phyloP scores from a whole-genome alignment of 2,888 invertebrate species.

The Ectemnius continuus region DNA sequence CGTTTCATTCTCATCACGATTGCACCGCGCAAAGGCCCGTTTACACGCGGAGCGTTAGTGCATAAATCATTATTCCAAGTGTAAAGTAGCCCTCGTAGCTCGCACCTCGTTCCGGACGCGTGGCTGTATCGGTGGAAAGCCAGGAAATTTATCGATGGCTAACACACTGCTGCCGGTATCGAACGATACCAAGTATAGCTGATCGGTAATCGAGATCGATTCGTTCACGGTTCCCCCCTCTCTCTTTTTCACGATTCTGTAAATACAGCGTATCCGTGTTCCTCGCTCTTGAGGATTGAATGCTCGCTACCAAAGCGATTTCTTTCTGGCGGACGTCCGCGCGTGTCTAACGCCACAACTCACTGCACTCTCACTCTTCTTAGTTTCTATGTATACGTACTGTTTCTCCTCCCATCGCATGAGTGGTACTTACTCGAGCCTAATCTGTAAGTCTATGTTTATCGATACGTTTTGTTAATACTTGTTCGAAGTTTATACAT shows the following conservation, averaged over 20 bases:
- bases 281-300: neutral
- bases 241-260: neutral
- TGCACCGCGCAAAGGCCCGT: constrained; percentile 4
- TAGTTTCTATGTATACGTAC: neutral
- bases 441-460: neutral
- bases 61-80: constrained; percentile 30
- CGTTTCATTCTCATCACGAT: too few relatives aligned
- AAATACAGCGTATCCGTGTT: neutral
- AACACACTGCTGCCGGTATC: constrained; percentile 3
- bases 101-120: constrained; percentile 8
- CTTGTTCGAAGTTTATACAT: neutral
- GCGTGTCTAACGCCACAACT: neutral
- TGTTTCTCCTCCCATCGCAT: neutral
- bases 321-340: neutral
- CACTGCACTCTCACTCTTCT: neutral
- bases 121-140: neutral
- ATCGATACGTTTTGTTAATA: constrained; percentile 1
- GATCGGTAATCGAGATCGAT: neutral
- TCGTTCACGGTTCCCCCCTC: neutral
- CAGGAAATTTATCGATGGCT: constrained; percentile 34
- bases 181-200: too few relatives aligned
- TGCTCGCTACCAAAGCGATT: neutral
- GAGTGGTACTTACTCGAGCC: neutral
- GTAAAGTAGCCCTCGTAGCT: constrained; percentile 17
- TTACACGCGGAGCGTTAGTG: constrained; percentile 17